Percentiles rank a stretch among this genome's conserved stretches.
Conservation (phyloP, 2,888 invertebrate species). For the Galerucella nymphaeae region DNA sequence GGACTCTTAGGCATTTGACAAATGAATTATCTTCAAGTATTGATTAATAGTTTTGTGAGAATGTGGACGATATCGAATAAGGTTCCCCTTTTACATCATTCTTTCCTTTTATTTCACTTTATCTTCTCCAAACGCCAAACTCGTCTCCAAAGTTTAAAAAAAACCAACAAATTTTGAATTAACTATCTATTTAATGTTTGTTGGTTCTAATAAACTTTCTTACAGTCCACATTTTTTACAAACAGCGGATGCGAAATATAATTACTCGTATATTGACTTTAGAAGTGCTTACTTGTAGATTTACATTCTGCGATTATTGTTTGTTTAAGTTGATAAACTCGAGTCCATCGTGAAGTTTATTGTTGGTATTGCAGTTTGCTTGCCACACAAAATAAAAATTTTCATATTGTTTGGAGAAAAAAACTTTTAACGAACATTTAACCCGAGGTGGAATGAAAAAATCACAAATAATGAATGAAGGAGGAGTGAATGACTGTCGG, state of each 20-base stretch:
- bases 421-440: conserved; percentile 32
- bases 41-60: conserved; percentile 17
- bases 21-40: conserved; percentile 27
- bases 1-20: conserved; percentile 14
- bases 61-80: neutral
- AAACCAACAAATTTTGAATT: conserved; percentile 26
- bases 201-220: conserved; percentile 51
- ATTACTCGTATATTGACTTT: conserved; percentile 53
- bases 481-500: conserved; percentile 11
- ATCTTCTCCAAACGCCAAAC: neutral
- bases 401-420: conserved; percentile 25
- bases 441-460: neutral
- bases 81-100: too few species aligned
- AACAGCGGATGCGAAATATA: conserved; percentile 43
- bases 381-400: neutral
- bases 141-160: neutral
- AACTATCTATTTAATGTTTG: conserved; percentile 37
- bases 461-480: conserved; percentile 16
- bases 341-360: conserved; percentile 48
- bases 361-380: conserved; percentile 22
- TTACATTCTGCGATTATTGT: conserved; percentile 53
- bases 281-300: conserved; percentile 50
- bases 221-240: conserved; percentile 42
- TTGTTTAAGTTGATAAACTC: conserved; percentile 51
- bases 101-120: too few species aligned